Evolutionary conservation across 37 sponge, comb jelly and placozoan species (phyloP).

Genomic region (Axinella damicornis): DNA sequence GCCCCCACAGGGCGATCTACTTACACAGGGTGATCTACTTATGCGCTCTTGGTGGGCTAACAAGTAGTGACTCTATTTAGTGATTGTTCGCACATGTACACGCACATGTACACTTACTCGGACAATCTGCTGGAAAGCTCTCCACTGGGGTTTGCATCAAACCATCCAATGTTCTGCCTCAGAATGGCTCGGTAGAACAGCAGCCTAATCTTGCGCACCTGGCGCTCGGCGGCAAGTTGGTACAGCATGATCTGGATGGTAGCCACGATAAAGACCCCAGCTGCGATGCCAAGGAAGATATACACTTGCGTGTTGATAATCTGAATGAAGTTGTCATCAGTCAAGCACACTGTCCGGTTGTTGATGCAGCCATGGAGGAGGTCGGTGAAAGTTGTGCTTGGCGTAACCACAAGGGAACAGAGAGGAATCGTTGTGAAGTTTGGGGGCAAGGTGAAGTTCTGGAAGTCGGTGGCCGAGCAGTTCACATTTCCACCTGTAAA

Average conservation of each 20-base stretch:
- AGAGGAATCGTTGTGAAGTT: too few relatives aligned
- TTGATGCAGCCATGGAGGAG: too few relatives aligned
- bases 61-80: too few relatives aligned
- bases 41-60: too few relatives aligned
- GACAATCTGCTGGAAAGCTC: constrained; percentile 72
- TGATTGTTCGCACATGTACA: too few relatives aligned
- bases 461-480: too few relatives aligned
- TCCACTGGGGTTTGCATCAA: constrained; percentile 81
- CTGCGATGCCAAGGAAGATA: constrained; percentile 45
- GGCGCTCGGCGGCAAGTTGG: constrained; percentile 71
- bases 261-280: constrained; percentile 49
- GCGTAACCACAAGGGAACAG: too few relatives aligned
- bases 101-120: constrained; percentile 49
- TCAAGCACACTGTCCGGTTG: neutral
- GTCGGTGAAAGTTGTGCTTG: too few relatives aligned
- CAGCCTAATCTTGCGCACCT: constrained; percentile 72
- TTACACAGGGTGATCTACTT: too few relatives aligned
- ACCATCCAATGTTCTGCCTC: constrained; percentile 90
- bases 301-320: neutral
- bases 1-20: too few relatives aligned
- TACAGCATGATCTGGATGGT: constrained; percentile 67
- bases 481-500: too few relatives aligned
- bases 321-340: neutral
- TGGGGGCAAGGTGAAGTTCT: too few relatives aligned
- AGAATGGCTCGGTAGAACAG: constrained; percentile 67